Conservation (phyloP, 2,797 vertebrate genomes). For the Nyctibius grandis region DNA sequence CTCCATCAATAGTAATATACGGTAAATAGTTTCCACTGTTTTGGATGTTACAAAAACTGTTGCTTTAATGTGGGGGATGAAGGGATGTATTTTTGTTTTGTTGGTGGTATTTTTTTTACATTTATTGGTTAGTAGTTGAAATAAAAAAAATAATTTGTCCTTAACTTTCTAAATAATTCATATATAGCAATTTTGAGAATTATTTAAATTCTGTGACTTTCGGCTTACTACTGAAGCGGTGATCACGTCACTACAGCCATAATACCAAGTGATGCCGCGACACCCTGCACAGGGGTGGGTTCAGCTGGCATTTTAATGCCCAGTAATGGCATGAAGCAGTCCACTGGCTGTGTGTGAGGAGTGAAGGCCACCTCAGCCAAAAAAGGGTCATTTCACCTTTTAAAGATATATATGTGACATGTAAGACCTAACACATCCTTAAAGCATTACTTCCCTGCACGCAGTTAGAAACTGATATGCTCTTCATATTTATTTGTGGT, state of each 20-base stretch:
- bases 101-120: slow-evolving; percentile 58
- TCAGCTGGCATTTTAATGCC: background rate
- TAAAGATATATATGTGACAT: background rate
- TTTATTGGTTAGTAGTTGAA: slow-evolving; percentile 55
- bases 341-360: background rate
- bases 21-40: slow-evolving; percentile 51
- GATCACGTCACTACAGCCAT: background rate
- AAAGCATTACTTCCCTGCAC: background rate
- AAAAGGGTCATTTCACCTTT: background rate
- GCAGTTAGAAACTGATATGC: background rate
- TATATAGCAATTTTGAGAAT: background rate
- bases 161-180: slow-evolving; percentile 49
- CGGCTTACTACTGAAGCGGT: background rate
- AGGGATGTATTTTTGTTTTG: slow-evolving; percentile 49
- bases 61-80: slow-evolving; percentile 52
- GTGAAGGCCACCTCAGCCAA: background rate
- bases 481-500: background rate
- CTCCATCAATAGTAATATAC: slow-evolving; percentile 25
- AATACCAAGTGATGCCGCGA: background rate
- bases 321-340: background rate
- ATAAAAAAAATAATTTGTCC: slow-evolving; percentile 48
- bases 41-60: slow-evolving; percentile 53
- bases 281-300: background rate
- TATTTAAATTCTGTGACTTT: background rate
- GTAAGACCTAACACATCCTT: background rate